A percentile compares a stretch with the other conserved stretches of the same genome.
Conservation (phyloP, 2,888 invertebrate species). For the Morpho helenor region DNA sequence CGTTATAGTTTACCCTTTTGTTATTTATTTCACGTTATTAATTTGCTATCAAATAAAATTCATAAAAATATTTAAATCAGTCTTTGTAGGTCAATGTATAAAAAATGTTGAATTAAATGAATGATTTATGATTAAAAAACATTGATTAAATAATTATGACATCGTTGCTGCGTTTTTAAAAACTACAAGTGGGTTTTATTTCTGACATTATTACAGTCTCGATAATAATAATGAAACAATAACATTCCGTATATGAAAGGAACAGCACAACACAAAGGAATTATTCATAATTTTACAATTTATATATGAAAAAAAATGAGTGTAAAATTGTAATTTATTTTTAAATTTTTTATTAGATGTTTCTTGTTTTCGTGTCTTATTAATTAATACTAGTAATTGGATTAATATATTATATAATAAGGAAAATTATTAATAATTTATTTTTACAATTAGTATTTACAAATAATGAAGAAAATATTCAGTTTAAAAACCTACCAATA, state of each 20-base stretch:
- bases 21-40: constrained; percentile 10
- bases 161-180: too few relatives aligned
- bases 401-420: background rate
- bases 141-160: background rate
- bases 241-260: too few relatives aligned
- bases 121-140: background rate
- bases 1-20: constrained; percentile 18
- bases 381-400: background rate
- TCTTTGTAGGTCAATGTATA: constrained; percentile 20
- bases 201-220: too few relatives aligned
- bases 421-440: background rate
- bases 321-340: too few relatives aligned
- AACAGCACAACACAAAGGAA: too few relatives aligned
- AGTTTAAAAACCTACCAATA: constrained; percentile 4
- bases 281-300: too few relatives aligned
- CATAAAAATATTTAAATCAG: constrained; percentile 26
- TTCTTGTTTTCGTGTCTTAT: too few relatives aligned
- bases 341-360: too few relatives aligned
- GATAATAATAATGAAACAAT: too few relatives aligned
- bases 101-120: background rate
- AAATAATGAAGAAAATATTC: background rate
- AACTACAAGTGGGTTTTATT: too few relatives aligned
- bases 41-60: constrained; percentile 9
- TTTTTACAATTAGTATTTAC: constrained; percentile 16
- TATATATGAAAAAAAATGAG: too few relatives aligned